Evolutionary conservation across 1,140 invertebrate species (phyloP).

Genomic region (Frieseomelitta varia): DNA sequence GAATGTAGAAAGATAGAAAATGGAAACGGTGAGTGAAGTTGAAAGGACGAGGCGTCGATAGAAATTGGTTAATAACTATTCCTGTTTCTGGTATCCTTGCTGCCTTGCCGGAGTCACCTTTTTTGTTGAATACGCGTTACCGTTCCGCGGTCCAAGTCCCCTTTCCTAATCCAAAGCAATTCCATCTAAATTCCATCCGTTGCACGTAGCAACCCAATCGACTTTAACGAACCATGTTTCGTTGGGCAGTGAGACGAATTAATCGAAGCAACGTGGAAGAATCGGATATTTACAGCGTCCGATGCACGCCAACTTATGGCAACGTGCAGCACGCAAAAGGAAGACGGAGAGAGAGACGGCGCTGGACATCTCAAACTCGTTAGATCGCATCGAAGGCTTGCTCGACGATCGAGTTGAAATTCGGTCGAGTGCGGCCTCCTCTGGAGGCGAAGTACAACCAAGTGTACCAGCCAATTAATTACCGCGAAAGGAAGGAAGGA

Average conservation of each 20-base stretch:
- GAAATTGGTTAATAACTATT: not conserved
- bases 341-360: not conserved
- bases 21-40: not conserved
- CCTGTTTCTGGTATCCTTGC: not conserved
- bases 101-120: not conserved
- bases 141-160: not conserved
- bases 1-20: not conserved
- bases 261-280: constrained; percentile 9
- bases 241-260: constrained; percentile 7
- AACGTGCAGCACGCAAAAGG: not conserved
- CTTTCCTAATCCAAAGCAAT: constrained; percentile 13
- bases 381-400: constrained; percentile 22
- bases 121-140: not conserved
- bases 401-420: constrained; percentile 56
- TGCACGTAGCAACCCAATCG: not conserved
- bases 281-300: not conserved
- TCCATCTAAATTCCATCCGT: constrained; percentile 2
- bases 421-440: constrained; percentile 48
- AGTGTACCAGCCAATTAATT: constrained; percentile 61
- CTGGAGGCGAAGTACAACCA: not conserved
- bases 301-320: not conserved
- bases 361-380: constrained; percentile 6
- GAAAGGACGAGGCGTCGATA: not conserved
- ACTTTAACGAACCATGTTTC: constrained; percentile 10
- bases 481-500: constrained; percentile 54